Conservation (phyloP, 2,888 invertebrate genomes). For the Oxycera nigricornis region DNA sequence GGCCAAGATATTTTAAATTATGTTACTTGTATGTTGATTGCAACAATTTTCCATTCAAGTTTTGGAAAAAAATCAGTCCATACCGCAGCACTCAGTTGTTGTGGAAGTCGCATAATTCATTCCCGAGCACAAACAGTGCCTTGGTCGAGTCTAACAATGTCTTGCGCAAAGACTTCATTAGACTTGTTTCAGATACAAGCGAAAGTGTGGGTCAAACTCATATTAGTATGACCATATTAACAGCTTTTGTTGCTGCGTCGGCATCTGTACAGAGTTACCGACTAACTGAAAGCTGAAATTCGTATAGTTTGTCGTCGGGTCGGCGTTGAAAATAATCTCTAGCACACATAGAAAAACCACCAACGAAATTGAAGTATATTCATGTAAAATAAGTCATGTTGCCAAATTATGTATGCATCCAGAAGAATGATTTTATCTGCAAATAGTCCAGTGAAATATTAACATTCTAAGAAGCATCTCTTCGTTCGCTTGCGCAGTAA, state of each 20-base stretch:
- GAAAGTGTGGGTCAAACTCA: constrained; percentile 15
- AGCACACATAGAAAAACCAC: background rate
- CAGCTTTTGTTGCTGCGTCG: background rate
- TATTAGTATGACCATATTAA: background rate
- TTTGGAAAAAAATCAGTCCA: background rate
- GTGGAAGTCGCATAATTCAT: background rate
- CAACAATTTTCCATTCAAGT: no score
- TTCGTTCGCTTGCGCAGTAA: background rate
- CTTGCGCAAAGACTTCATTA: constrained; percentile 32
- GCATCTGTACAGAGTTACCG: background rate
- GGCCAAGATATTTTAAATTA: no score
- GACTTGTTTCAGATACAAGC: constrained; percentile 2
- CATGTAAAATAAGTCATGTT: no score
- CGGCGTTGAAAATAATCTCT: no score
- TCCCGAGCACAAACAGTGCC: background rate
- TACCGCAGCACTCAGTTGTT: background rate
- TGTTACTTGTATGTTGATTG: no score
- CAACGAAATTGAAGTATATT: background rate
- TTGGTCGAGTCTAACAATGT: background rate
- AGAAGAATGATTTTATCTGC: no score
- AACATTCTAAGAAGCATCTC: no score
- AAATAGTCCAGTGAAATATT: no score
- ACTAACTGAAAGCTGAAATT: background rate
- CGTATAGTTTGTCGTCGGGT: no score
- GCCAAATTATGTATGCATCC: no score